Evolutionary conservation across 2,113 vertebrate species (phyloP), one percentile per base, ranked within the genome.

Genomic region (Peromyscus leucopus): DNA sequence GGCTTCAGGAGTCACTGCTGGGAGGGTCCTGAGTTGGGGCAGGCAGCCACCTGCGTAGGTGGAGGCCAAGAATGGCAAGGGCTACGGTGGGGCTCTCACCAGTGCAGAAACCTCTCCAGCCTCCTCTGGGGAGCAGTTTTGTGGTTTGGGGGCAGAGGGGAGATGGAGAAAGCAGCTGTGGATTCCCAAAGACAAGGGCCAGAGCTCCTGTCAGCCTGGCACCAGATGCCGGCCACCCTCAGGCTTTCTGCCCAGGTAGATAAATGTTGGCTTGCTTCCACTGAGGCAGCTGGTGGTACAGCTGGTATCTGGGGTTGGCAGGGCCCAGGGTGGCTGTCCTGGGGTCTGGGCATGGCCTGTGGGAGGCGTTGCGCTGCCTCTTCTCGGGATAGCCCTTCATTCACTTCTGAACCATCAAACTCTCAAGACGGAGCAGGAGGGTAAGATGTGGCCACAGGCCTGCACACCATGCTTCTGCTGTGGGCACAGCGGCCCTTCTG

Each of bases 331-430:
- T 74, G 17, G 76, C 82, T 15, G n/a, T 19, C 3, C 79, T 59
- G 5, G 87, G 86, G 5, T n/a, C 55, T 51, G 22, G n/a, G 71
- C 36, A 82, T 76, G 87, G 86, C 78, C 69, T 4, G 19, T 39
- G 59, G 51, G 94, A 97, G 95, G 96, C 83, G 59, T 97, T 95
- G 83, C 36, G 80, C 89, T 22, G 46, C 67, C n/a, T 91, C 79
- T 93, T 72, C 72, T 71, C 36, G 5, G n/a, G 69, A 92, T 85
- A 96, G 83, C 11, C 16, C 74, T 96, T 97, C 89, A 79, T 97
- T 93, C n/a, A 78, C 95, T 94, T 97, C 83, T 28, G 67, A 88
- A 51, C 84, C 78, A 65, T 67, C 22, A 28, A 33, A 16, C 3
- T 17, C 9, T 21, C 51, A 55, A n/a, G 91, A 57, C 80, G 46